phyloP scores from a whole-genome alignment of 1,140 invertebrate genomes.

The Zaprionus lachaisei region DNA sequence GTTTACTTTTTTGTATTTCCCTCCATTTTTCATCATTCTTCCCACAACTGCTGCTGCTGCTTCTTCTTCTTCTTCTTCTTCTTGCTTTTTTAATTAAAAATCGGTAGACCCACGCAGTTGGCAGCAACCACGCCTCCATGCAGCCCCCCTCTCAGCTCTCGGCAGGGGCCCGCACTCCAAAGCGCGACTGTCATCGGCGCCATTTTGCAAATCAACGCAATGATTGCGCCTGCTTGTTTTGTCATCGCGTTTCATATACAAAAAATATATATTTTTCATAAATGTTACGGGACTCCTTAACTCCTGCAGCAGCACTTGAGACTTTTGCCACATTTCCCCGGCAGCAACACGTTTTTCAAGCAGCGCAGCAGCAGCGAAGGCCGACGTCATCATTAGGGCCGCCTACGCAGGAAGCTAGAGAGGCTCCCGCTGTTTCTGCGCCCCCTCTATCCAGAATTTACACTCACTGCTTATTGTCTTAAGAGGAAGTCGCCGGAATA shows the following conservation, averaged over 20 bases:
- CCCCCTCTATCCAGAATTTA: conserved; percentile 19
- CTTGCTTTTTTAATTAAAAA: conserved; percentile 79
- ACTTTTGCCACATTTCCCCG: conserved; percentile 76
- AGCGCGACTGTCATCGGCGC: conserved; percentile 68
- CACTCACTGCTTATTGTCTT: conserved; percentile 71
- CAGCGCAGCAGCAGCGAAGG: conserved; percentile 33
- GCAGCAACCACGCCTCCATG: neutral
- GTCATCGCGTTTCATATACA: conserved; percentile 49
- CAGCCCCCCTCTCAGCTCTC: conserved; percentile 20
- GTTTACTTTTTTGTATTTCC: conserved; percentile 27
- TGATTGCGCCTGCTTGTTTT: conserved; percentile 72
- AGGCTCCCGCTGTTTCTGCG: conserved; percentile 63
- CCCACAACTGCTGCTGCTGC: conserved; percentile 9
- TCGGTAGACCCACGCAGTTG: conserved; percentile 63
- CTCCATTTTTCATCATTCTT: conserved; percentile 24
- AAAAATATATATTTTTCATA: conserved; percentile 66
- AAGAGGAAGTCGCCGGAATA: conserved; percentile 53
- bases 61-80: conserved; percentile 41
- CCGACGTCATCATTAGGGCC: conserved; percentile 75
- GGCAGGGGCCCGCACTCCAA: too few species aligned
- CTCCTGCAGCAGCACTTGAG: conserved; percentile 61
- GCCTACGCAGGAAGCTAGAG: conserved; percentile 55
- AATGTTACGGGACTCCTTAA: conserved; percentile 58
- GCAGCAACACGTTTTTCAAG: conserved; percentile 59
- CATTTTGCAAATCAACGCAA: conserved; percentile 82